Conservation (phyloP, 2,888 invertebrate genomes). For the Hyalella azteca region DNA sequence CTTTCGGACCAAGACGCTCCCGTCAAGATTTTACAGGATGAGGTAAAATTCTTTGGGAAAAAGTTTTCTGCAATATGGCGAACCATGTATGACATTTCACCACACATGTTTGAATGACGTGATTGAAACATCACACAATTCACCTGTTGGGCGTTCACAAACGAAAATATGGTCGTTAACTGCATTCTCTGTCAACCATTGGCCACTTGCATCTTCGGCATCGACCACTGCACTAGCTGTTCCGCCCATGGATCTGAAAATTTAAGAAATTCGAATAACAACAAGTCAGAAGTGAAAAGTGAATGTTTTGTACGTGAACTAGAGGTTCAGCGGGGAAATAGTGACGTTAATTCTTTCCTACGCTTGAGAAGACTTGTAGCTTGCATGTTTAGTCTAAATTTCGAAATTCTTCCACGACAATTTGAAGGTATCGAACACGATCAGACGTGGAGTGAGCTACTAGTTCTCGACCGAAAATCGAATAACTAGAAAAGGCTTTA, state of each 20-base stretch:
- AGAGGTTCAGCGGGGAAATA: no score
- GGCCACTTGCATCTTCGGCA: neutral
- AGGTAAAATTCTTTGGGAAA: no score
- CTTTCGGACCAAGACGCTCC: no score
- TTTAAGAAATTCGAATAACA: neutral
- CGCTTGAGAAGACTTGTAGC: neutral
- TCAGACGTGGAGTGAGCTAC: no score
- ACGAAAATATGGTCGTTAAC: neutral
- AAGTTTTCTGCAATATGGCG: no score
- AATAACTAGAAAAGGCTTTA: no score
- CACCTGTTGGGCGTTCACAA: slow-evolving; percentile 8
- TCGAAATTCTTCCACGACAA: neutral
- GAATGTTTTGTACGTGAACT: neutral
- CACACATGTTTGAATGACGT: no score
- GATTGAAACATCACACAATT: neutral
- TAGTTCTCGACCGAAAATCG: no score
- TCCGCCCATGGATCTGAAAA: neutral
- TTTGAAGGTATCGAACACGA: neutral
- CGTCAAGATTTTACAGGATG: no score
- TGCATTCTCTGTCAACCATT: slow-evolving; percentile 8
- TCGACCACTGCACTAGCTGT: neutral
- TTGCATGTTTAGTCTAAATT: neutral
- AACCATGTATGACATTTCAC: no score
- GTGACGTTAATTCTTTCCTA: no score
- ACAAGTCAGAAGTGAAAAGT: neutral